Conservation (phyloP, 2,888 invertebrate species). For the Bellardia bayeri region DNA sequence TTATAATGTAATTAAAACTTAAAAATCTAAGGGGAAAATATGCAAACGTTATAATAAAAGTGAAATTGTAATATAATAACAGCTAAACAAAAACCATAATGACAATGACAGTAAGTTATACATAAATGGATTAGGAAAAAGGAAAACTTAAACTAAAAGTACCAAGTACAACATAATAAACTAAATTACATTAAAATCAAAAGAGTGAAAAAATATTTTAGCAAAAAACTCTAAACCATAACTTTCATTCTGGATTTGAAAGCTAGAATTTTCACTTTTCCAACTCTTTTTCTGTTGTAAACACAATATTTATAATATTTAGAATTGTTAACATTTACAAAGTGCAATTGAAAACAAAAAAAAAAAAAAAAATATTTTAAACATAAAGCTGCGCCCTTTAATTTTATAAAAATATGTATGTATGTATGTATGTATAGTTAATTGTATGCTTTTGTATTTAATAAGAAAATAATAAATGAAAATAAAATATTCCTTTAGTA, state of each 20-base stretch:
- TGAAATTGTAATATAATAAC: slow-evolving; percentile 32
- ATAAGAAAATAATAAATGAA: slow-evolving; percentile 29
- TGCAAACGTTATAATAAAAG: not conserved
- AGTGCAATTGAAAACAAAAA: not conserved
- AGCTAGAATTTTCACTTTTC: too few species aligned
- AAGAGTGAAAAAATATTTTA: not conserved
- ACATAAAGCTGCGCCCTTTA: slow-evolving; percentile 69
- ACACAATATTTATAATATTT: not conserved
- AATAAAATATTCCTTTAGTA: slow-evolving; percentile 6
- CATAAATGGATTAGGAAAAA: slow-evolving; percentile 5
- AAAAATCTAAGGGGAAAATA: slow-evolving; percentile 7
- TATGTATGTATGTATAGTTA: not conserved
- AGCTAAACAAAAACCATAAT: slow-evolving; percentile 45
- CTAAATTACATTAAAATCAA: not conserved
- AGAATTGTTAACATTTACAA: slow-evolving; percentile 20
- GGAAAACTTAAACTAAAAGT: not conserved
- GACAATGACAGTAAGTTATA: slow-evolving; percentile 19
- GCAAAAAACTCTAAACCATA: not conserved
- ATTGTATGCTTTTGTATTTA: not conserved
- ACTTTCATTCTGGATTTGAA: not conserved
- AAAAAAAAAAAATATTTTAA: slow-evolving; percentile 23
- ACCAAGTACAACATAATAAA: not conserved
- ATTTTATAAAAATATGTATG: not conserved
- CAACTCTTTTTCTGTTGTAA: not conserved
- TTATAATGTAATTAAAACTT: slow-evolving; percentile 12